Conservation (phyloP, 2,113 vertebrate species). For the Etheostoma cragini region DNA sequence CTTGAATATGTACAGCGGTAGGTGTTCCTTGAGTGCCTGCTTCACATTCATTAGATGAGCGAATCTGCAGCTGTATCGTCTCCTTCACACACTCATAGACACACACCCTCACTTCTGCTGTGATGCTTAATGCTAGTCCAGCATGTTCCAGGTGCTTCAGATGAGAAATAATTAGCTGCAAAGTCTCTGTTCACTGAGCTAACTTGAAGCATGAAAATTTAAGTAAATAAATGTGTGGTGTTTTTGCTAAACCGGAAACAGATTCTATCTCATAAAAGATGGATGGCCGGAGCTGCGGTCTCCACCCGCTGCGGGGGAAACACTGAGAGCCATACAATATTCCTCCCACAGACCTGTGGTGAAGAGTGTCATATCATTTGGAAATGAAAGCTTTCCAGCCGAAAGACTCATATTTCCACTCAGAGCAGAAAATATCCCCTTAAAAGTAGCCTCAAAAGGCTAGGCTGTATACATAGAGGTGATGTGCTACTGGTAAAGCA, state of each 20-base stretch:
- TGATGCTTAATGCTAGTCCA: conserved; percentile 1
- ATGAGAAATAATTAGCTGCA: conserved; percentile 63
- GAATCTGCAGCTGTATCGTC: conserved; percentile 52
- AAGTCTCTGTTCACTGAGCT: conserved; percentile 52
- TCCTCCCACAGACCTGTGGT: conserved; percentile 60
- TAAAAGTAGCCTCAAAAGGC: conserved; percentile 22
- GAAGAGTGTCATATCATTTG: conserved; percentile 48
- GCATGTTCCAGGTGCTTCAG: conserved; percentile 52
- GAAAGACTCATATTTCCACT: conserved; percentile 14
- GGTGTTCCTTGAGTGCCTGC: conserved; percentile 61
- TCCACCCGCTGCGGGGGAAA: conserved; percentile 56
- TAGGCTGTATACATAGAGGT: not conserved
- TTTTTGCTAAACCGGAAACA: conserved; percentile 24
- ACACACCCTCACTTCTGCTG: conserved; percentile 16
- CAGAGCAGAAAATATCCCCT: conserved; percentile 39
- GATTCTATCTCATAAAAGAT: conserved; percentile 58
- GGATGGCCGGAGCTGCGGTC: conserved; percentile 38
- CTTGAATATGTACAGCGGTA: conserved; percentile 57
- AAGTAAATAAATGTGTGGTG: conserved; percentile 57
- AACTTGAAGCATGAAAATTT: conserved; percentile 51
- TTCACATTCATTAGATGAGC: conserved; percentile 67
- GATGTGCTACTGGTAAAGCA: not conserved
- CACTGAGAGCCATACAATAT: conserved; percentile 44
- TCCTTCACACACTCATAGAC: not conserved
- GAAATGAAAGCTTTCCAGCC: conserved; percentile 60